Conservation (phyloP, 2,113 vertebrate species). For the Falcunculus frontatus region DNA sequence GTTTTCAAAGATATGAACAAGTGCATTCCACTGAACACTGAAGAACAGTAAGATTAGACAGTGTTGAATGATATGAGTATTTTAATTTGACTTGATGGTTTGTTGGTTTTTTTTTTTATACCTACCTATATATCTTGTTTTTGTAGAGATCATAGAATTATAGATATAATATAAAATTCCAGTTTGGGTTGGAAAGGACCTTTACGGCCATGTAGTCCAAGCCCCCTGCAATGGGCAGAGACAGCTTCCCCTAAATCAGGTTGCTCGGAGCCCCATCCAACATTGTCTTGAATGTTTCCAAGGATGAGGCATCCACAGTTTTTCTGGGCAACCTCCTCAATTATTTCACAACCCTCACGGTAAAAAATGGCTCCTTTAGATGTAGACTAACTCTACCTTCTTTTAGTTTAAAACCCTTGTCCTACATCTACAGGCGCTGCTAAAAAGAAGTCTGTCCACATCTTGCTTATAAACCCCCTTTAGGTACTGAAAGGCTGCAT, state of each 20-base stretch:
- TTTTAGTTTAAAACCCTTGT: neutral
- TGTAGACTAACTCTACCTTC: neutral
- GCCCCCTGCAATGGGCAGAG: neutral
- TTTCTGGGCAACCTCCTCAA: neutral
- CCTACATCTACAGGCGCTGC: neutral
- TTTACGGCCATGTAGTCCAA: neutral
- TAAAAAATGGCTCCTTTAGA: neutral
- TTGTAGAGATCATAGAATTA: neutral
- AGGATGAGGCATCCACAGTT: neutral
- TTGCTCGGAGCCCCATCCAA: fast-evolving
- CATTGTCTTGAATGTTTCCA: neutral
- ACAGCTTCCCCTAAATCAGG: neutral
- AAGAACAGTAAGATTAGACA: neutral
- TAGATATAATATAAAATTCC: too few relatives aligned
- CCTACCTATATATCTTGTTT: neutral
- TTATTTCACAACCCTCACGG: neutral
- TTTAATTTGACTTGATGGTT: neutral
- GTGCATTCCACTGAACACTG: neutral
- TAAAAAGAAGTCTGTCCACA: neutral
- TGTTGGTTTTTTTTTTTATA: neutral
- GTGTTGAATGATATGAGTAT: neutral
- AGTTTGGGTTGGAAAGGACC: neutral
- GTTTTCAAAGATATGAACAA: neutral
- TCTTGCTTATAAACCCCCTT: neutral
- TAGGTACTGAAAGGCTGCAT: neutral